phyloP scores from a whole-genome alignment of 2,797 vertebrate genomes.

The Micrastur ruficollis region DNA sequence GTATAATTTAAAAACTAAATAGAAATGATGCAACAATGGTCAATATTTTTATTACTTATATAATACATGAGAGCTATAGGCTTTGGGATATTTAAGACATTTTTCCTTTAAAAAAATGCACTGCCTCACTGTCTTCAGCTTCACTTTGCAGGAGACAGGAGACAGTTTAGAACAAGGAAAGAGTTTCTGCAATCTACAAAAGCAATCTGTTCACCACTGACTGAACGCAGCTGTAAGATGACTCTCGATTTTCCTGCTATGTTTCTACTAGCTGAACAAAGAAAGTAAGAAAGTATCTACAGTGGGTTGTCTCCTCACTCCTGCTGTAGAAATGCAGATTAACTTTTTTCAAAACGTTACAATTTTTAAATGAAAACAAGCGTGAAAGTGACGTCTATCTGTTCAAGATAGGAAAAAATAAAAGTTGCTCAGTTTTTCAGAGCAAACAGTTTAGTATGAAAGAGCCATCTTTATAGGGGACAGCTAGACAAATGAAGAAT shows the following conservation, averaged over 20 bases:
- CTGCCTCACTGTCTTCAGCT: background rate
- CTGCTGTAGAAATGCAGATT: background rate
- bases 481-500: background rate
- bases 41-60: background rate
- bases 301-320: background rate
- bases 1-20: background rate
- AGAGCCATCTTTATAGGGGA: background rate
- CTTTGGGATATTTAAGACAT: background rate
- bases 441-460: background rate
- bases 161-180: background rate
- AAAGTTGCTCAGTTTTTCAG: background rate
- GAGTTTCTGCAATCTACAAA: background rate
- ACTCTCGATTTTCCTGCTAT: background rate
- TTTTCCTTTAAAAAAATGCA: background rate
- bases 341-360: background rate
- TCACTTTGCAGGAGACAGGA: background rate
- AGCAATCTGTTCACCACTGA: background rate
- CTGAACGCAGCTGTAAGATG: background rate
- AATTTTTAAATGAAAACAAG: background rate
- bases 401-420: fast-evolving
- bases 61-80: background rate
- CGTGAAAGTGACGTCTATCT: background rate
- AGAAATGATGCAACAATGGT: background rate
- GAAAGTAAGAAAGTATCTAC: background rate
- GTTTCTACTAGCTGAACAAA: background rate